Conservation (phyloP, 2,888 invertebrate genomes). For the Pycnomerus fuliginosus region DNA sequence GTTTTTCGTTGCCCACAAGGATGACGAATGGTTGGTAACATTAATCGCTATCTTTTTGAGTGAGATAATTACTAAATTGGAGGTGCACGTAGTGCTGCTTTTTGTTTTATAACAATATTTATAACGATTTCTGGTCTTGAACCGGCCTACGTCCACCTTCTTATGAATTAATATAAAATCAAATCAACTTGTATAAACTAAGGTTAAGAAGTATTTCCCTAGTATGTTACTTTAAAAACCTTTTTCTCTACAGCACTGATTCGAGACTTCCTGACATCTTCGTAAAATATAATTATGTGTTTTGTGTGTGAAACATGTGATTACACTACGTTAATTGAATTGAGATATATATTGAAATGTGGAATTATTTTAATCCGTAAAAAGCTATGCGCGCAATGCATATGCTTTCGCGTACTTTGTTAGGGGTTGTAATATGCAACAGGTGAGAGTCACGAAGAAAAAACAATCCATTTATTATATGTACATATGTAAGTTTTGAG, state of each 20-base stretch:
- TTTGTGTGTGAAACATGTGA: slow-evolving; percentile 49
- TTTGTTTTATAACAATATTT: slow-evolving; percentile 2
- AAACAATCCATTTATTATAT: slow-evolving; percentile 35
- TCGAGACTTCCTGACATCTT: slow-evolving; percentile 48
- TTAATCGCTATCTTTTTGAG: slow-evolving; percentile 3
- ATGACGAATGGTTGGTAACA: slow-evolving; percentile 94
- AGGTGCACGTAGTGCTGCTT: slow-evolving; percentile 18
- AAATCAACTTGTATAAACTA: slow-evolving; percentile 7
- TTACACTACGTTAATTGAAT: slow-evolving; percentile 34
- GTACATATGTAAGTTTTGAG: slow-evolving; percentile 15
- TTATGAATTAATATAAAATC: slow-evolving; percentile 6
- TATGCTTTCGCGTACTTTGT: slow-evolving; percentile 51
- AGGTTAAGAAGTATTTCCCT: slow-evolving; percentile 21
- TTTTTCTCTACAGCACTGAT: slow-evolving; percentile 53
- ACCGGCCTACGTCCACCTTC: slow-evolving; percentile 19
- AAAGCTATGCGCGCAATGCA: slow-evolving; percentile 55
- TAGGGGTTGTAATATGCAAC: slow-evolving; percentile 43
- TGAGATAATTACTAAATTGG: slow-evolving; percentile 2
- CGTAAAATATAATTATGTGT: slow-evolving; percentile 51
- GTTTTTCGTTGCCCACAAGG: slow-evolving; percentile 98
- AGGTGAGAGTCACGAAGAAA: slow-evolving; percentile 52
- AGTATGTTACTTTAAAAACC: slow-evolving; percentile 40
- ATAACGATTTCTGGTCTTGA: neutral
- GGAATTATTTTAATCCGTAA: slow-evolving; percentile 40
- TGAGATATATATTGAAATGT: slow-evolving; percentile 33